Percentiles rank a stretch among this genome's conserved stretches.
Evolutionary conservation across 2,888 invertebrate genomes (phyloP).

Genomic region (Teinopalpus imperialis): DNA sequence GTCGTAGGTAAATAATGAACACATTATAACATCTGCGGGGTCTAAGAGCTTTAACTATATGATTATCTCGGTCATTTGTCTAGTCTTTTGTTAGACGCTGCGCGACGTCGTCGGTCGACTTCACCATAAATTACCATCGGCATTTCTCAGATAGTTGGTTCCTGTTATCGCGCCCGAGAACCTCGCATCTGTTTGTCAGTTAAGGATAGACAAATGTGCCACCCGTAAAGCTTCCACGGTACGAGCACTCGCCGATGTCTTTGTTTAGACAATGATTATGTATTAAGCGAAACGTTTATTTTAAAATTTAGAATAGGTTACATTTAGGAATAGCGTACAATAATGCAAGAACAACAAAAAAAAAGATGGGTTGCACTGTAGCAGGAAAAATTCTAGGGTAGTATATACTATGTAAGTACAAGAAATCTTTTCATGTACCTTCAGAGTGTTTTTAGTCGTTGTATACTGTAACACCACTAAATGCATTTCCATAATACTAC

Average conservation of each 20-base stretch:
- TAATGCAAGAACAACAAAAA: too few species aligned
- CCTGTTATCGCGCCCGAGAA: constrained; percentile 60
- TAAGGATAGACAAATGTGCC: constrained; percentile 53
- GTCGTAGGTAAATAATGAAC: constrained; percentile 24
- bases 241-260: constrained; percentile 42
- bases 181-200: constrained; percentile 75
- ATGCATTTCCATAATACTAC: too few species aligned
- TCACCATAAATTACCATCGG: constrained; percentile 74
- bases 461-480: too few species aligned
- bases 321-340: too few species aligned
- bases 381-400: too few species aligned
- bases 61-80: constrained; percentile 77
- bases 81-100: constrained; percentile 64
- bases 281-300: constrained; percentile 9
- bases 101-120: constrained; percentile 52
- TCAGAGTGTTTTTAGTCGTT: too few species aligned
- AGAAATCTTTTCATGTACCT: too few species aligned
- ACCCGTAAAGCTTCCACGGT: constrained; percentile 62
- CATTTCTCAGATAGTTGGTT: constrained; percentile 66
- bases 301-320: too few species aligned
- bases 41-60: constrained; percentile 41
- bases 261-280: constrained; percentile 13
- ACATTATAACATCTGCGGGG: constrained; percentile 26
- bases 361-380: too few species aligned
- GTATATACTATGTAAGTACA: too few species aligned